phyloP scores from a whole-genome alignment of 2,888 invertebrate genomes.

The Stenurella melanura region DNA sequence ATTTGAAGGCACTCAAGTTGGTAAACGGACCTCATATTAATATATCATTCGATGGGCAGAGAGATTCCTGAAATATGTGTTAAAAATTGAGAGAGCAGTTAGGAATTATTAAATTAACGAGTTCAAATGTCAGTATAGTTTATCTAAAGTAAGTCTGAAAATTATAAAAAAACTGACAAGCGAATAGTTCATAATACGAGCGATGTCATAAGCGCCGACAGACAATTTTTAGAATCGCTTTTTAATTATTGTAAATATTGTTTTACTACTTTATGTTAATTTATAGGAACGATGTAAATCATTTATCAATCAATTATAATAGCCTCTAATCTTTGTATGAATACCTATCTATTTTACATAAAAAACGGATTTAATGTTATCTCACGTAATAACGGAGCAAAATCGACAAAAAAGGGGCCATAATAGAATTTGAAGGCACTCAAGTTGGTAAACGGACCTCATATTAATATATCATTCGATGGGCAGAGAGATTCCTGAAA shows the following conservation, averaged over 20 bases:
- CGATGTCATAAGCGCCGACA: too few species aligned
- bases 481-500: background rate
- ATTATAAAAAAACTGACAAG: too few species aligned
- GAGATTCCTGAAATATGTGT: background rate
- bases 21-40: background rate
- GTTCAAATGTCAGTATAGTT: too few species aligned
- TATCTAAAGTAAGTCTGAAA: too few species aligned
- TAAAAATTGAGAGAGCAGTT: background rate
- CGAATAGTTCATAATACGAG: too few species aligned
- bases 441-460: background rate
- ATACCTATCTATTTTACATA: constrained; percentile 19
- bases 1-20: background rate
- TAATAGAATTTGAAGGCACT: background rate
- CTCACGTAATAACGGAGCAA: constrained; percentile 33
- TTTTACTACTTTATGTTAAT: too few species aligned
- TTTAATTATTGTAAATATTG: too few species aligned
- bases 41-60: background rate
- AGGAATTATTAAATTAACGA: background rate
- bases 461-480: background rate
- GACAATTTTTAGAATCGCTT: too few species aligned
- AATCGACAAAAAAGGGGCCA: constrained; percentile 18
- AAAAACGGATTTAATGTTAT: constrained; percentile 29
- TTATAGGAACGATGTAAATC: too few species aligned
- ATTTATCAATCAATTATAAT: too few species aligned
- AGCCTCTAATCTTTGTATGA: constrained; percentile 41